Evolutionary conservation across 2,797 vertebrate genomes (phyloP), one percentile per base, ranked within the genome.

Genomic region (Poeciliopsis infans): DNA sequence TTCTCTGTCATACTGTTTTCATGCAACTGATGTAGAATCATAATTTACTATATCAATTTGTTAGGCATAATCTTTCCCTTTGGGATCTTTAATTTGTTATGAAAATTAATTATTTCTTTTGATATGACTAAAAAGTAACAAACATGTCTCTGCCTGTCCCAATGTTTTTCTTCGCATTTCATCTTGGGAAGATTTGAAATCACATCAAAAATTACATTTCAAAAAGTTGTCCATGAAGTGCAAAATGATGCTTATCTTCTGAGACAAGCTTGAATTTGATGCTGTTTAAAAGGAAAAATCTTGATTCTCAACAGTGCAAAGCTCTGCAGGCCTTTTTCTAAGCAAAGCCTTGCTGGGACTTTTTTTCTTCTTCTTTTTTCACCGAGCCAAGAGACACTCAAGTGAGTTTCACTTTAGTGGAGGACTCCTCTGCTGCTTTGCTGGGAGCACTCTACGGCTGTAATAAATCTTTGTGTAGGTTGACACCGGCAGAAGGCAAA

Each of bases 301-400:
- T 74, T 69, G 75, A 20, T 59, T 53, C 23, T 75, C 57, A 83
- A 43, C 72, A 66, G 70, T 73, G 51, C 75, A n/a, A 78, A 80
- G 49, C 73, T 57, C 79, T 77, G 64, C 74, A 78, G 71, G 55
- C 66, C 59, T 85, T 39, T 36, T 31, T 74, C 73, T 71, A 66
- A 70, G 68, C 78, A 78, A 80, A 78, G 61, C 79, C 71, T 74
- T 79, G 69, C 74, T 72, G 53, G 57, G 39, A 79, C 25, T 76
- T 81, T 86, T 74, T 79, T 41, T 78, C 77, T 86, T 74, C 31
- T 77, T 5, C 78, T 78, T 23, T 25, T 7, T 2, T 1, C 41
- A 8, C 39, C n/a, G 73, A 73, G 66, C 80, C 79, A 80, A 87
- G 76, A 77, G 71, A 80, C 73, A 68, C 59, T 64, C 77, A 64